These are phyloP conservation scores for Lumbricus terrestris DNA, from an alignment of 2,888 invertebrate species.

Conservation along the genomic window DNA sequence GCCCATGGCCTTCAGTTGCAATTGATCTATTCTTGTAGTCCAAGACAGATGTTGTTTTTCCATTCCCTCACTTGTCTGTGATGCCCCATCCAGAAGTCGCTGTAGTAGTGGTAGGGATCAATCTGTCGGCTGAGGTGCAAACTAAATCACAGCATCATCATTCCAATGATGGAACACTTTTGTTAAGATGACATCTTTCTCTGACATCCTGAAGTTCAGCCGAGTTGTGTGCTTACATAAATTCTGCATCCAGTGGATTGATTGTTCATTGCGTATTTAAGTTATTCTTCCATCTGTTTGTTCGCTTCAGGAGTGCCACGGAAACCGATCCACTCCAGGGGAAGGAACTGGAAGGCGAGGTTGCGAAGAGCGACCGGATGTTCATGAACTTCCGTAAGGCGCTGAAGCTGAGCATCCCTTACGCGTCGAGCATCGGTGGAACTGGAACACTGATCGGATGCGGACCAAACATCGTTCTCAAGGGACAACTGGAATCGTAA, in stretches of 20 bases:
- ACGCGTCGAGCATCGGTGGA: slow-evolving; percentile 55
- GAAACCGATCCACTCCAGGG: slow-evolving; percentile 20
- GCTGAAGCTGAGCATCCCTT: slow-evolving; percentile 32
- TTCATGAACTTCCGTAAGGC: slow-evolving; percentile 30
- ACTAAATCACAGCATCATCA: too few relatives aligned
- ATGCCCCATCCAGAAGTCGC: too few relatives aligned
- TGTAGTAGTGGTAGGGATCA: too few relatives aligned
- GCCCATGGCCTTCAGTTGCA: too few relatives aligned
- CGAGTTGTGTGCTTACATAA: too few relatives aligned
- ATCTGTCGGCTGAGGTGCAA: too few relatives aligned
- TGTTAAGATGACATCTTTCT: too few relatives aligned
- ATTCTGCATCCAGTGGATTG: too few relatives aligned
- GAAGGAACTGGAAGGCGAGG: background rate
- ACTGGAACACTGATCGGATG: slow-evolving; percentile 60
- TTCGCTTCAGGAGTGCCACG: background rate
- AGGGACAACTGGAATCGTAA: slow-evolving; percentile 52
- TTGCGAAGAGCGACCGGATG: slow-evolving; percentile 22
- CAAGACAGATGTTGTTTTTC: background rate
- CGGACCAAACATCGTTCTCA: slow-evolving; percentile 58
- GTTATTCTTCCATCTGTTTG: background rate
- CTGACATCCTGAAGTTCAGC: too few relatives aligned
- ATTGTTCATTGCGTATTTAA: background rate
- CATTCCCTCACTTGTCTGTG: background rate
- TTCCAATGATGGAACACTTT: too few relatives aligned
- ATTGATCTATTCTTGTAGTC: too few relatives aligned